These are phyloP conservation scores for Furcifer pardalis DNA, from an alignment of 2,797 vertebrate species.

Conservation along the genomic window DNA sequence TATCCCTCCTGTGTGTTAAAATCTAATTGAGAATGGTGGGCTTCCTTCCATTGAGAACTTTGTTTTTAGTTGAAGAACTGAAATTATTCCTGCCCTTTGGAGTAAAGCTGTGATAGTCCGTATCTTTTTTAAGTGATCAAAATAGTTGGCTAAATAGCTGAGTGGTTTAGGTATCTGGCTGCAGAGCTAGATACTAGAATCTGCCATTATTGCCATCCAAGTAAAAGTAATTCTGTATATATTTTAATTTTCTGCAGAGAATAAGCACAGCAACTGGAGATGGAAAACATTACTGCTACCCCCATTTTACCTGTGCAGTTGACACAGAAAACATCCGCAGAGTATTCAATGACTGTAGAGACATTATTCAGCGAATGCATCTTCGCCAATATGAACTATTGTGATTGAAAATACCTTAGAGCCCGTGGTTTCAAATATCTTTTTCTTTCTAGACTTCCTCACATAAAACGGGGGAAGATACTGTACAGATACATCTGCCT, in stretches of 20 bases:
- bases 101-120: too few relatives aligned
- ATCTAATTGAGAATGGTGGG: too few relatives aligned
- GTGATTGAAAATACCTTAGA: conserved; percentile 80
- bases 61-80: too few relatives aligned
- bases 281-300: conserved; percentile 94
- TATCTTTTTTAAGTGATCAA: too few relatives aligned
- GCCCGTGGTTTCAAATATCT: conserved; percentile 81
- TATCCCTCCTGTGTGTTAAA: too few relatives aligned
- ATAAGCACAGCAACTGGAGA: conserved; percentile 94
- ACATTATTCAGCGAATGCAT: conserved; percentile 98
- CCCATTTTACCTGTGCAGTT: conserved; percentile 95
- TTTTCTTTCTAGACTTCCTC: conserved; percentile 68
- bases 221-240: background rate
- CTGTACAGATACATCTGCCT: conserved; percentile 83
- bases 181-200: fast-evolving
- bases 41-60: too few relatives aligned
- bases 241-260: conserved; percentile 76
- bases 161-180: too few relatives aligned
- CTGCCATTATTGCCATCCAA: fast-evolving
- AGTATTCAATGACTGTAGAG: conserved; percentile 96
- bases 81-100: too few relatives aligned
- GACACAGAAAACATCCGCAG: conserved; percentile 97
- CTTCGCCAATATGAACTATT: conserved; percentile 96
- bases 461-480: conserved; percentile 83
- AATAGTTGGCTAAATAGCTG: too few relatives aligned